A percentile compares a stretch with the other conserved stretches of the same genome.
Evolutionary conservation across 2,113 vertebrate species (phyloP).

Genomic region (Etheostoma cragini): DNA sequence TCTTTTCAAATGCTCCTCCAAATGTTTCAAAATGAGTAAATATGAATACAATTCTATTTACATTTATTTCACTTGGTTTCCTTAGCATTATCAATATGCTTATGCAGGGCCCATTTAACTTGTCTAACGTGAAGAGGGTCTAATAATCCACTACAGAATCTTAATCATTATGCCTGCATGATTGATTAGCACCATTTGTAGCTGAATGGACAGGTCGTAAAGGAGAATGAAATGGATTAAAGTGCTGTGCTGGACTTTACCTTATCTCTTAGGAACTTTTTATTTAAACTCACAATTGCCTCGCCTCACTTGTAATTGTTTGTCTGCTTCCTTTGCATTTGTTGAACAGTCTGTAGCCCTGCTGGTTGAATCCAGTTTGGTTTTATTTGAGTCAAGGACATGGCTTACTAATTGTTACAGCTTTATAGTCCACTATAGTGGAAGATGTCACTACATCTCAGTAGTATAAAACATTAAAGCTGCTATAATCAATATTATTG

Average conservation of each 20-base stretch:
- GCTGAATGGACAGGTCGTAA: constrained; percentile 52
- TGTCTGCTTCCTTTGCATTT: constrained; percentile 22
- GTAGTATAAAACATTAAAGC: not conserved
- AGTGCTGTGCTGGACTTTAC: constrained; percentile 32
- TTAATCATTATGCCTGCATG: constrained; percentile 65
- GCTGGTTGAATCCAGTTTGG: not conserved
- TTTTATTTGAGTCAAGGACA: not conserved
- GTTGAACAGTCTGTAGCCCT: not conserved
- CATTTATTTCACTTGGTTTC: constrained; percentile 13
- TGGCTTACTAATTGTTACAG: not conserved
- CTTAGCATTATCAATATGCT: constrained; percentile 14
- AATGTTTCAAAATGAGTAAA: constrained; percentile 4
- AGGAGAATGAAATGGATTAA: constrained; percentile 60
- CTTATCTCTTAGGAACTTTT: constrained; percentile 42
- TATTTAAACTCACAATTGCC: constrained; percentile 7
- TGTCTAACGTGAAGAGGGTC: constrained; percentile 6
- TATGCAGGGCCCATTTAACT: constrained; percentile 33
- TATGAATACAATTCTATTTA: constrained; percentile 18
- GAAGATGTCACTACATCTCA: not conserved
- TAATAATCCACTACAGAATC: constrained; percentile 48
- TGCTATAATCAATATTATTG: not conserved
- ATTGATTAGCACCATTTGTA: constrained; percentile 72
- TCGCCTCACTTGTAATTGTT: constrained; percentile 52
- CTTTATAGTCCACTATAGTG: not conserved
- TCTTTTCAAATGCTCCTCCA: not conserved